Evolutionary conservation across 2,888 invertebrate genomes (phyloP).

Genomic region (Tholera decimalis): DNA sequence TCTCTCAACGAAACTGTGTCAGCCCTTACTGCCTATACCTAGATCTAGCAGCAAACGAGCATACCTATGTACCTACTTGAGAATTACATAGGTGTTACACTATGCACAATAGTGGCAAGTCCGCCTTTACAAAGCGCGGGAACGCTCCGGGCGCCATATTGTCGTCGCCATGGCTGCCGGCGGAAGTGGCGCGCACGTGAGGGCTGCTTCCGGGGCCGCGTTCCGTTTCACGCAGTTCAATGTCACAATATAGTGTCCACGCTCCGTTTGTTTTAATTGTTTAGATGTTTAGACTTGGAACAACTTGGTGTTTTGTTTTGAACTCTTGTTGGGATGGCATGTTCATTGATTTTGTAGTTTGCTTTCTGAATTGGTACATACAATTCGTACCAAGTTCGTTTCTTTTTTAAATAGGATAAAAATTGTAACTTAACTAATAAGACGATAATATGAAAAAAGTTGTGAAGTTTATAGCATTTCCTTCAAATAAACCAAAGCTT

Average conservation of each 20-base stretch:
- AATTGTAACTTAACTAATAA: background rate
- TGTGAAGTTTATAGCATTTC: no score
- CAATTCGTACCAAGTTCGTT: no score
- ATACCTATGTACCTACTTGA: conserved; percentile 39
- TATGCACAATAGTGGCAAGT: conserved; percentile 63
- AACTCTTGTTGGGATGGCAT: conserved; percentile 11
- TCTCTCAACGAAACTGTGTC: conserved; percentile 11
- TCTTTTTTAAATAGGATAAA: background rate
- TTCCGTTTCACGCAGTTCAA: conserved; percentile 89
- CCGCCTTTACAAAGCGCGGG: conserved; percentile 81
- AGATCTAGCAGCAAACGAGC: conserved; percentile 44
- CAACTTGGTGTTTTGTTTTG: conserved; percentile 31
- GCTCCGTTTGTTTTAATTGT: conserved; percentile 73
- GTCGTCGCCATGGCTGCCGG: conserved; percentile 86
- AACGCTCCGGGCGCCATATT: conserved; percentile 85
- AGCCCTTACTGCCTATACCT: conserved; percentile 11
- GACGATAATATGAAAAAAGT: background rate
- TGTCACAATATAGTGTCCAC: conserved; percentile 82
- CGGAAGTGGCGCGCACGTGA: conserved; percentile 90
- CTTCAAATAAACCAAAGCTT: no score
- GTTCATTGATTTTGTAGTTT: conserved; percentile 1
- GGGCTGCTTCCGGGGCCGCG: conserved; percentile 86
- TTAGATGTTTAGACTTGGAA: conserved; percentile 56
- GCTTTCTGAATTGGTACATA: background rate
- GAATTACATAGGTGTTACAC: conserved; percentile 67